Conservation (phyloP, 2,888 invertebrate species). For the Microplitis manilae region DNA sequence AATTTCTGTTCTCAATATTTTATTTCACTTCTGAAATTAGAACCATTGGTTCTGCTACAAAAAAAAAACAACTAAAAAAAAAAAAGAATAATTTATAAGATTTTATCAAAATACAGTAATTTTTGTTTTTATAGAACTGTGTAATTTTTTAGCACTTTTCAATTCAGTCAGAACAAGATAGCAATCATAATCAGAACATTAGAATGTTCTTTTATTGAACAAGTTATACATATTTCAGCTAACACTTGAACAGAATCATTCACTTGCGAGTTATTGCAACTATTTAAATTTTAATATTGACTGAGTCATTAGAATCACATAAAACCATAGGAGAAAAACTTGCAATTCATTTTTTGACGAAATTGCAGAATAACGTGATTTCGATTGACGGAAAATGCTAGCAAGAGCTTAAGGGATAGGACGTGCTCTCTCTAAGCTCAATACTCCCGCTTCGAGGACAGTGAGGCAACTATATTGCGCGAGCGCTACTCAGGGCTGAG, state of each 20-base stretch:
- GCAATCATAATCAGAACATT: neutral
- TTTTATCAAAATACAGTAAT: no score
- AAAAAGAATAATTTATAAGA: no score
- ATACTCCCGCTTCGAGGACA: conserved; percentile 68
- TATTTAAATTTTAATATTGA: neutral
- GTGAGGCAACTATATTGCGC: conserved; percentile 69
- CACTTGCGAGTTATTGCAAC: neutral
- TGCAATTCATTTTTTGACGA: neutral
- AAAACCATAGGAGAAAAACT: neutral
- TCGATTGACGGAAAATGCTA: conserved; percentile 35
- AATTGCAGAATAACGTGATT: conserved; percentile 16
- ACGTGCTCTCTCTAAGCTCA: conserved; percentile 54
- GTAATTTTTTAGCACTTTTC: no score
- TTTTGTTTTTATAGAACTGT: no score
- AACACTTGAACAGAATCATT: neutral
- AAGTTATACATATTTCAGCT: neutral
- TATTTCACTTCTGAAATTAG: neutral
- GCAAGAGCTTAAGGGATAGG: conserved; percentile 47
- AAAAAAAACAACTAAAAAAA: neutral
- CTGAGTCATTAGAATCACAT: neutral
- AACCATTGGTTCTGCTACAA: neutral
- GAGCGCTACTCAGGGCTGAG: conserved; percentile 63
- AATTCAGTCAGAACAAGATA: no score
- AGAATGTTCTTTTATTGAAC: neutral
- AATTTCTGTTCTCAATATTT: neutral